These are phyloP conservation scores for Xyrichtys novacula DNA, from an alignment of 2,797 vertebrate species.

Conservation along the genomic window DNA sequence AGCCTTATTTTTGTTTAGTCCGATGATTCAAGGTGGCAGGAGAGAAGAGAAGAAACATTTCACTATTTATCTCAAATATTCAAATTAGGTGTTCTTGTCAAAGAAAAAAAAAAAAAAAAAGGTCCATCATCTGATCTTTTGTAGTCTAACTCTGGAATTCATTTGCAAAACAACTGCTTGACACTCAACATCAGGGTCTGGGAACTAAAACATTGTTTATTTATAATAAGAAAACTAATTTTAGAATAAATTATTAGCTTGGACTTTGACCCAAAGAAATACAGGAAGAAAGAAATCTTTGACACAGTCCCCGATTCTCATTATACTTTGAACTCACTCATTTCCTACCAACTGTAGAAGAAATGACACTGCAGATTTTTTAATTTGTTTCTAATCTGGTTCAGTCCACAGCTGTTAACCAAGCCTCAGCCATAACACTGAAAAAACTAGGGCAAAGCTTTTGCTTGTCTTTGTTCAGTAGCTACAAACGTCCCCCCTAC, in stretches of 20 bases:
- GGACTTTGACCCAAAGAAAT: neutral
- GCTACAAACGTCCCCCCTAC: too few species aligned
- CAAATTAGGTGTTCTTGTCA: constrained; percentile 7
- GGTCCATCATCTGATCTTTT: neutral
- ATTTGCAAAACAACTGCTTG: neutral
- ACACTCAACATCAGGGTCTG: neutral
- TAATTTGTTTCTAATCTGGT: too few species aligned
- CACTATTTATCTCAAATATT: constrained; percentile 23
- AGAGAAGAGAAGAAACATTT: neutral
- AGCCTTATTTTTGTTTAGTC: constrained; percentile 35
- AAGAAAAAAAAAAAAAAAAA: too few species aligned
- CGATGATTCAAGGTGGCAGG: constrained; percentile 2
- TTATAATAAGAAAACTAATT: neutral
- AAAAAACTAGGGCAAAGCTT: too few species aligned
- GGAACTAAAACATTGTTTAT: neutral
- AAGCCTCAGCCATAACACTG: too few species aligned
- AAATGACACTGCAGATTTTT: too few species aligned
- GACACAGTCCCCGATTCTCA: too few species aligned
- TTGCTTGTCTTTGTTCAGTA: too few species aligned
- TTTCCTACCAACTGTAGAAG: too few species aligned
- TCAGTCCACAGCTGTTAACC: too few species aligned
- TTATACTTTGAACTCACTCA: too few species aligned
- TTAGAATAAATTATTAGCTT: neutral
- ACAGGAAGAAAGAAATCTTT: neutral
- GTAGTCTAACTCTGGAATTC: neutral